phyloP scores from a whole-genome alignment of 2,113 vertebrate species.

The Chunga burmeisteri region DNA sequence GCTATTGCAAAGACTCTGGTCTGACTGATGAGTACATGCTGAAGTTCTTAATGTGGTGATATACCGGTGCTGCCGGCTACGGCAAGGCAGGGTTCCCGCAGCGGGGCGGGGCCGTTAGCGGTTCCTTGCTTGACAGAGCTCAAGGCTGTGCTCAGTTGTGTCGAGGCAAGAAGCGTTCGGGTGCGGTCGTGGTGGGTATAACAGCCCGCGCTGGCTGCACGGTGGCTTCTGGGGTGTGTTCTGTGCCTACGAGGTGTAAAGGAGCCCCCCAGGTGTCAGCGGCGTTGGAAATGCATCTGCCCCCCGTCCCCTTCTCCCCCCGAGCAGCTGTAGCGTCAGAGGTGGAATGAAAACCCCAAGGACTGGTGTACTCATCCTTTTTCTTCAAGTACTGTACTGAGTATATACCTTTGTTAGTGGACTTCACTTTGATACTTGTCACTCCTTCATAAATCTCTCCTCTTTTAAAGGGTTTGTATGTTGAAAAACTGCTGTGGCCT shows the following conservation, averaged over 20 bases:
- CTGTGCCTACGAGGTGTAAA: accelerated
- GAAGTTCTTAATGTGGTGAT: conserved; percentile 72
- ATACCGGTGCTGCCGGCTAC: conserved; percentile 55
- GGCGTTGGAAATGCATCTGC: accelerated
- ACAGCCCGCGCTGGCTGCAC: accelerated
- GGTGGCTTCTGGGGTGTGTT: accelerated
- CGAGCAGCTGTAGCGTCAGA: not conserved
- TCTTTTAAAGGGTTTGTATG: conserved; percentile 82
- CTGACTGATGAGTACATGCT: conserved; percentile 69
- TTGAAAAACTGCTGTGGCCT: conserved; percentile 86
- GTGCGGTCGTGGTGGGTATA: accelerated
- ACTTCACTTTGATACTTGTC: conserved; percentile 77
- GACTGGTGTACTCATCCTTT: not conserved
- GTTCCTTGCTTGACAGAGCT: not conserved
- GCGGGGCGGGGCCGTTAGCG: not conserved
- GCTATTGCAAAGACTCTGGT: conserved; percentile 77
- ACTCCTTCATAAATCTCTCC: conserved; percentile 71
- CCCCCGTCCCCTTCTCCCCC: too few relatives aligned
- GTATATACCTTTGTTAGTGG: conserved; percentile 66
- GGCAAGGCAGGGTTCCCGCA: not conserved
- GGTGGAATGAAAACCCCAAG: not conserved
- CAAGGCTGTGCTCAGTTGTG: not conserved
- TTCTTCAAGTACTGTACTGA: conserved; percentile 55
- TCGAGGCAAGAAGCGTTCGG: accelerated
- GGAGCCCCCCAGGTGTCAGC: not conserved